phyloP scores from a whole-genome alignment of 2,797 vertebrate species.

The Helostoma temminkii region DNA sequence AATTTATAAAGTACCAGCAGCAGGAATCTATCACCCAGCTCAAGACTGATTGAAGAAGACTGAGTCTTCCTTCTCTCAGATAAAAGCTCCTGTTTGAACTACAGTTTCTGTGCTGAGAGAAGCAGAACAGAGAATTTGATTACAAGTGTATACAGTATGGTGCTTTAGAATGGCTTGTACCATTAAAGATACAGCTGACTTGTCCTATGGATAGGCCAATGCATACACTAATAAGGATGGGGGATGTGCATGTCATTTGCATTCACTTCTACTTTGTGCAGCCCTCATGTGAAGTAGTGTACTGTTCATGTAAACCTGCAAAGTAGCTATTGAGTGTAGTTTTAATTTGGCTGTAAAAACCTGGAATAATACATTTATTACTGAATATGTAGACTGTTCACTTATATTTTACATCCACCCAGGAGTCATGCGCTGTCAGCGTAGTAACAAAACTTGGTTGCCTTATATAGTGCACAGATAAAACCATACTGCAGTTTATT shows the following conservation, averaged over 20 bases:
- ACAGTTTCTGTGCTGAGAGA: constrained; percentile 10
- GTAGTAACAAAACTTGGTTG: too few species aligned
- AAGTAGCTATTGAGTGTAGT: constrained; percentile 62
- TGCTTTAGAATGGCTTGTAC: constrained; percentile 35
- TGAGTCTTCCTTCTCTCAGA: constrained; percentile 24
- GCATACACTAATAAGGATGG: constrained; percentile 75
- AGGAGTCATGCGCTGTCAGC: constrained; percentile 6
- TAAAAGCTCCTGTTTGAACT: constrained; percentile 19
- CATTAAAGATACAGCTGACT: constrained; percentile 39
- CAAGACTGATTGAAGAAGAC: constrained; percentile 13
- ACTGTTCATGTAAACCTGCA: constrained; percentile 69
- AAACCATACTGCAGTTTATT: too few species aligned
- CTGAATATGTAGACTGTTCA: constrained; percentile 7
- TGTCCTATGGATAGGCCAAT: constrained; percentile 42
- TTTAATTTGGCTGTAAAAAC: constrained; percentile 23
- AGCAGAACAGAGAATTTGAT: constrained; percentile 39
- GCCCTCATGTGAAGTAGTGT: constrained; percentile 68
- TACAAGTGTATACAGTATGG: constrained; percentile 34
- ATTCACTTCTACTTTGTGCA: constrained; percentile 62
- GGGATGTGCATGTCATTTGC: constrained; percentile 59
- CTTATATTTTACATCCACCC: constrained; percentile 13
- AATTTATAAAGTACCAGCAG: constrained; percentile 41
- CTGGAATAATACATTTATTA: constrained; percentile 34
- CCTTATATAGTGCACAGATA: too few species aligned
- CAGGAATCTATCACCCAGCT: constrained; percentile 36